Base-by-base conservation (phyloP, 2,888 invertebrate genomes). In the Crematogaster levior region DNA sequence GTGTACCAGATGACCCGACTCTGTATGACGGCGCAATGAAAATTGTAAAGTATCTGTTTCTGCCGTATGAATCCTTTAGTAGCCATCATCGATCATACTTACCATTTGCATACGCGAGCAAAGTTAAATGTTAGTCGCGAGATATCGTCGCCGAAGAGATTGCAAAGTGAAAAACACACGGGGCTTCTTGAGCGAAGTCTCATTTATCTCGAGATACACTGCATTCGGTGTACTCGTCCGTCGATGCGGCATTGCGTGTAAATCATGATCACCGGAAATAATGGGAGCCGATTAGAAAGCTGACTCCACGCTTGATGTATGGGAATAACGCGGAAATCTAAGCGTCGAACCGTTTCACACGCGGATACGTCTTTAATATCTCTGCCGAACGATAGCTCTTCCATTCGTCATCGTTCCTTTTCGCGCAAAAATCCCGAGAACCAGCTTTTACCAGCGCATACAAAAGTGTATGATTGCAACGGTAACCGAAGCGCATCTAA, bases 271-370 rank as follows among this genome's bases (percentile, higher is more conserved):
- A 68, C 84, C 87, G 89, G 89, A 88, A 90, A 90, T 90, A 90
- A 90, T 85, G 86, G 86, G 72, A 81, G 86, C 79, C 89, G 90
- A 90, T 90, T 90, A 90, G 89, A 89, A 89, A 89, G 89, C 85
- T 85, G 87, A 83, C 77, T 86, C 85, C 80, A 46, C 58, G 82
- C 48, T n/a, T 56, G 60, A 83, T 58, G 60, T 63, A 65, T 65
- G 66, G 53, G 83, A 65, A 68, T 30, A 81, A 85, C 82, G 83
- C 88, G 88, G 80, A 89, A 88, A 86, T 81, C 83, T 88, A 84
- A 65, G 46, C 58, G 65, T 68, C 86, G 70, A 63, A 82, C 68
- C 84, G 84, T 87, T 87, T 87, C 89, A 81, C 83, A 83, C 83
- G 77, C 81, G 87, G 82, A 73, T 87, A 86, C 72, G 85, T 84